These are phyloP conservation scores for Oligia strigilis DNA, from an alignment of 2,888 invertebrate species.

Conservation along the genomic window DNA sequence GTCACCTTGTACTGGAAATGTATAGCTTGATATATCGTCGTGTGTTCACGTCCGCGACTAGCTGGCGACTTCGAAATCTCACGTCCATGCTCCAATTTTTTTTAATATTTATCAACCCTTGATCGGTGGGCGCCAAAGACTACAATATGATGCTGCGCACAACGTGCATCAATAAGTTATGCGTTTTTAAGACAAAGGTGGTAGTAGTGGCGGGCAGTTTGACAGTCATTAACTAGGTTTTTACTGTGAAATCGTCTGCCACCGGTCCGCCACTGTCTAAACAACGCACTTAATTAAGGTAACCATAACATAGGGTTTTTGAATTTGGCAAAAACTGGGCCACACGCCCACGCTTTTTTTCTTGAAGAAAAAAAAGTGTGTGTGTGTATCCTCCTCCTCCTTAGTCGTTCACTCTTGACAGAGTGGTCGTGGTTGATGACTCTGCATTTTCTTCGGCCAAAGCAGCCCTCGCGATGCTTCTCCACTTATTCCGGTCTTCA, in stretches of 20 bases:
- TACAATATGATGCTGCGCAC: too few species aligned
- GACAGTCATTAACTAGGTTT: background rate
- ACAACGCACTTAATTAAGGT: background rate
- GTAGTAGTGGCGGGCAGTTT: background rate
- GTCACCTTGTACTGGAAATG: background rate
- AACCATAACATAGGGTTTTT: background rate
- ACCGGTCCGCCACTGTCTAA: background rate
- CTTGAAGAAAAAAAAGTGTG: too few species aligned
- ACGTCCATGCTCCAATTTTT: background rate
- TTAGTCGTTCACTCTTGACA: too few species aligned
- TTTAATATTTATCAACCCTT: background rate
- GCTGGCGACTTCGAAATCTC: too few species aligned
- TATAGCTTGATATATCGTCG: too few species aligned
- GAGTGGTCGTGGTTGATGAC: too few species aligned
- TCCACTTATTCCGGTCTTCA: too few species aligned
- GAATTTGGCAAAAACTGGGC: background rate
- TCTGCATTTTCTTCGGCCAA: too few species aligned
- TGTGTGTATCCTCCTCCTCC: background rate
- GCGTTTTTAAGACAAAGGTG: background rate
- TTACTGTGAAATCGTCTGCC: background rate
- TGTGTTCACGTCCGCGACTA: background rate
- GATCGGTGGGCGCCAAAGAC: background rate
- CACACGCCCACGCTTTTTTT: background rate
- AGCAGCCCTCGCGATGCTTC: too few species aligned
- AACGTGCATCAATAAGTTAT: background rate